Evolutionary conservation across 1,140 invertebrate species (phyloP), one percentile per base, ranked within the genome.

Genomic region (Mercenaria mercenaria): DNA sequence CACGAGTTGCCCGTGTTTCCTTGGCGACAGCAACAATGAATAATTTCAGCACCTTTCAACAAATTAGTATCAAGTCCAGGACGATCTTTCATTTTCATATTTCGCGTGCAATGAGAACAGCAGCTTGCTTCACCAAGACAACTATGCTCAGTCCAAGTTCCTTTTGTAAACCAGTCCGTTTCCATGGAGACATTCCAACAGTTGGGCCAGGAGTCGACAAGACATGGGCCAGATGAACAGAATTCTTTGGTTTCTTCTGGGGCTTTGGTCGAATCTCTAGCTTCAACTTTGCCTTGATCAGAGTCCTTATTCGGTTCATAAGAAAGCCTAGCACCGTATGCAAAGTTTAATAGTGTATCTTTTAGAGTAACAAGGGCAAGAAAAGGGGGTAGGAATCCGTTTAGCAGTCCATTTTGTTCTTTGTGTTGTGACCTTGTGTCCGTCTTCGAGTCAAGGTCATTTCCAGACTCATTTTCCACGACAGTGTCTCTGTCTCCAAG

Each of bases 311-410:
- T 34, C 43, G 39, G 47, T 43, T 32, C 13, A 18, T 56, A 29
- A 15, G 67, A 32, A 76, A 34, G 37, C 18, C 29, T 47, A 29
- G 72, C 77, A 52, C 80, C 89, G 77, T 59, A 90, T 41, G 61
- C 89, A 80, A 85, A 90, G 47, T 81, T 74, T 10, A 90, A 39
- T 1, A 90, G 32, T n/a, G 82, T 61, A 34, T 90, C 80, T 47
- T 90, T 90, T n/a, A 90, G 61, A 26, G 89, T 90, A n/a, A 90
- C n/a, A 26, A 90, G 47, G 0, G 89, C 76, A 32, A 90, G 59
- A 26, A 90, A 80, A 50, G 74, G 81, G 13, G 82, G 76, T 86
- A 90, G 34, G 32, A 90, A 67, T 34, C 61, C 64, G 50, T 41
- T 79, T 0, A 86, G 34, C n/a, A 77, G 26, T 76, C 43, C 52